Base-by-base conservation (phyloP, 37 sponge, comb jelly and placozoan species). In the Geodia barretti region DNA sequence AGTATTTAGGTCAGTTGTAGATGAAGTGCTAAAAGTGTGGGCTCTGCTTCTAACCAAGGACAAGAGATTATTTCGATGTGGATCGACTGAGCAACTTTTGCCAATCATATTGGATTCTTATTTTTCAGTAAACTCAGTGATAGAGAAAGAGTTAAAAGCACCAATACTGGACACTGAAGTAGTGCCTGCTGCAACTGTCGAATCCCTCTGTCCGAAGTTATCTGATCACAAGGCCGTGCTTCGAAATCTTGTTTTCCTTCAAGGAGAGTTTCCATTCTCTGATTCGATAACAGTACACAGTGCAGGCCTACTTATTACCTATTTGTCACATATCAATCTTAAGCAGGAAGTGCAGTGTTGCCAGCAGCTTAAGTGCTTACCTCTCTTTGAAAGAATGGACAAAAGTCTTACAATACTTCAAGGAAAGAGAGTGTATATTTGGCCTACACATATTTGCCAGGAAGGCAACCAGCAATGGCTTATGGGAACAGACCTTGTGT, bases 301-400 rank as follows among this genome's bases (percentile, higher is more conserved):
- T 3, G 74, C 72, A 69, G 66, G 60, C 26, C 37, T 29, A 21
- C n/a, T 88, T 7, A 42, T 88, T 43, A 1, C 35, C 14, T 83
- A 88, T 61, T 78, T 88, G 26, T 17, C 43, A 24, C 40, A 54
- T 3, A 77, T 75, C 34, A 41, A 84, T 37, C 77, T 84, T 21
- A 36, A 38, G 31, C 20, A 11, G 25, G 23, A 68, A 14, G 4
- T n/a, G 21, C 42, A 60, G 28, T 69, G 47, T 28, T 21, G 36
- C 4, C 14, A 77, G 21, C 7, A 33, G 5, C 21, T 83, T 23
- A 76, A 77, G 41, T 60, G 42, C 0, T 67, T 89, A 3, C 90
- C 90, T 40, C 36, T 89, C 23, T 89, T 84, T 70, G 69, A 75
- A 37, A 74, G 67, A 36, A 38, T 89, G 1, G 41, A 47, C 32